Percentiles rank a stretch among this genome's conserved stretches.
Evolutionary conservation across 2,797 vertebrate species (phyloP).

Genomic region (Otolemur crassicaudatus): DNA sequence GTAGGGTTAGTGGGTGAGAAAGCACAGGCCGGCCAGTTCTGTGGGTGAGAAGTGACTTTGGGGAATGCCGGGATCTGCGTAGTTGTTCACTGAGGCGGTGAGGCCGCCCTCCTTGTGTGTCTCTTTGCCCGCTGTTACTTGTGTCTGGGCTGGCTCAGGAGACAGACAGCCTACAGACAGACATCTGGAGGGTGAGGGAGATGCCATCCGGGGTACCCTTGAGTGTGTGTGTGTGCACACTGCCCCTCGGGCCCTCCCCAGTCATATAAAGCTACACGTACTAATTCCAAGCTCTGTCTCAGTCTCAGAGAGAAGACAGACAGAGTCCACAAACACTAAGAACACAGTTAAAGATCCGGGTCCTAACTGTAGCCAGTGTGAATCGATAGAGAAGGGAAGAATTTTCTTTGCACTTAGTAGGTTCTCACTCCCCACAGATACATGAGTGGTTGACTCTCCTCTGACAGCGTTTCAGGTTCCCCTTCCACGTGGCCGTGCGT

Average conservation of each 20-base stretch:
- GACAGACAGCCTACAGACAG: background rate
- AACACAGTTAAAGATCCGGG: background rate
- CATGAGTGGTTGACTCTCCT: background rate
- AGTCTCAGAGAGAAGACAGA: background rate
- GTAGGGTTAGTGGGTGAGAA: background rate
- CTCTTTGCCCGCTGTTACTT: background rate
- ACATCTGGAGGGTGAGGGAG: no score
- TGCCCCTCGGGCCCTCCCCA: background rate
- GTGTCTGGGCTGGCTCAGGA: background rate
- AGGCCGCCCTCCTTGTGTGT: rapidly evolving
- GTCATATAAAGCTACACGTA: background rate
- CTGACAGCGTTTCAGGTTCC: background rate
- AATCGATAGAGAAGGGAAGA: background rate
- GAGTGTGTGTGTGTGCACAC: background rate
- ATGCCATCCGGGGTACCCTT: background rate
- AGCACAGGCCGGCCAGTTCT: background rate
- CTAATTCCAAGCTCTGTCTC: background rate
- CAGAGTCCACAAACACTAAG: background rate
- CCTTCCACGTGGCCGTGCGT: background rate
- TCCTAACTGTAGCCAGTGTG: background rate
- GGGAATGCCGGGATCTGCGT: rapidly evolving
- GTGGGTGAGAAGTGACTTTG: background rate
- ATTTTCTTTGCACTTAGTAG: background rate
- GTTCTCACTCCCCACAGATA: background rate
- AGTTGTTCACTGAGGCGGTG: background rate